A percentile compares a stretch with the other conserved stretches of the same genome.
These are phyloP conservation scores for Pheosia tremula DNA, from an alignment of 2,888 invertebrate genomes.

Conservation along the genomic window DNA sequence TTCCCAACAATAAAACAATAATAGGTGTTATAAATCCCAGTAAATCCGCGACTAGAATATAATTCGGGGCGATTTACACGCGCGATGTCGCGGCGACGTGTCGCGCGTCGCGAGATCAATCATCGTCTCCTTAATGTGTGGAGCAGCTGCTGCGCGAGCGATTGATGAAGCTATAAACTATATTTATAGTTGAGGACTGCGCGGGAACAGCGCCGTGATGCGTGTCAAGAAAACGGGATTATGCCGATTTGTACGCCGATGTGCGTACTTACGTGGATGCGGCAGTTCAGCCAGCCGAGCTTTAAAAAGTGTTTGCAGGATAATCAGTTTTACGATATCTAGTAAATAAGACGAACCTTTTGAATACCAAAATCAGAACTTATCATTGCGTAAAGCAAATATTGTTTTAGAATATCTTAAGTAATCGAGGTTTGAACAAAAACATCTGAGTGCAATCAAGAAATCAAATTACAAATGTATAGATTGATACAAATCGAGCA, in stretches of 20 bases:
- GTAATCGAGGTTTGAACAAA: no score
- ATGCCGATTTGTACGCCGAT: constrained; percentile 14
- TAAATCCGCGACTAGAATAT: constrained; percentile 49
- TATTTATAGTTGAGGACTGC: constrained; percentile 73
- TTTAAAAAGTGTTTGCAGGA: not conserved
- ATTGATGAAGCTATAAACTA: constrained; percentile 81
- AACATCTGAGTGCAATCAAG: no score
- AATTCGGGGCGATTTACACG: constrained; percentile 49
- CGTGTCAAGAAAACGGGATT: constrained; percentile 57
- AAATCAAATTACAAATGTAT: no score
- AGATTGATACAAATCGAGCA: no score
- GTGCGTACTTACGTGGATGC: constrained; percentile 29
- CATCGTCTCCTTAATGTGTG: constrained; percentile 79
- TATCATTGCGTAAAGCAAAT: no score
- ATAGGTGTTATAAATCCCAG: constrained; percentile 47
- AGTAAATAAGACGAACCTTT: no score
- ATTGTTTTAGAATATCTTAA: no score
- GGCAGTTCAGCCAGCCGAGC: constrained; percentile 27
- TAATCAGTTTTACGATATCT: no score
- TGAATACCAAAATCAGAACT: no score
- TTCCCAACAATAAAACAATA: constrained; percentile 42
- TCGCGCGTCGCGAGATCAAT: constrained; percentile 67
- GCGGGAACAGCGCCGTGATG: constrained; percentile 67
- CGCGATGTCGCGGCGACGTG: constrained; percentile 42
- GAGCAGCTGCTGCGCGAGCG: constrained; percentile 73